Percentiles rank a stretch among this genome's conserved stretches.
Conservation (phyloP, 2,888 invertebrate species). For the Alviniconcha strummeri region DNA sequence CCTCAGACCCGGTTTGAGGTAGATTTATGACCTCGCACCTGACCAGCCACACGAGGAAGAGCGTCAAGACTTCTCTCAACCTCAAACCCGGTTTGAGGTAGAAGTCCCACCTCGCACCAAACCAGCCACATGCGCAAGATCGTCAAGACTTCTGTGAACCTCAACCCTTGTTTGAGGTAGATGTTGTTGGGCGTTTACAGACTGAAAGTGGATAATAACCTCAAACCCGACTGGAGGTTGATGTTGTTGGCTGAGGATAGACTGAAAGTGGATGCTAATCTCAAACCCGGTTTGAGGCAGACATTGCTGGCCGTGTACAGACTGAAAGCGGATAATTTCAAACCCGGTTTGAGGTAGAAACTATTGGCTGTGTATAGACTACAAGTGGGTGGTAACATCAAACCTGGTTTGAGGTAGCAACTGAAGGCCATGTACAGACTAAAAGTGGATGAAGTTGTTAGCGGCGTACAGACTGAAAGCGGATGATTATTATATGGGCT, state of each 20-base stretch:
- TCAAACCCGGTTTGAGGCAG: too few species aligned
- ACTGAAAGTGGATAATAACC: slow-evolving; percentile 49
- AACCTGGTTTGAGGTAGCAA: too few species aligned
- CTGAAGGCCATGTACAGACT: too few species aligned
- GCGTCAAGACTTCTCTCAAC: slow-evolving; percentile 51
- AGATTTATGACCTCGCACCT: slow-evolving; percentile 54
- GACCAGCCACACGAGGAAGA: slow-evolving; percentile 60
- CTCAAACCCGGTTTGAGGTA: slow-evolving; percentile 35
- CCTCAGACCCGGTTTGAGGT: slow-evolving; percentile 35
- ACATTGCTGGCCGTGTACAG: too few species aligned
- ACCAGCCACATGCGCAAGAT: slow-evolving; percentile 61
- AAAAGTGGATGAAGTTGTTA: too few species aligned
- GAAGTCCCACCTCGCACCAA: slow-evolving; percentile 54
- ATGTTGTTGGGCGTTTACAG: slow-evolving; percentile 59
- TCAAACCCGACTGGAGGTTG: slow-evolving; percentile 34
- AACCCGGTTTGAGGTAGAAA: too few species aligned
- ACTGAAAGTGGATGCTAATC: slow-evolving; percentile 56
- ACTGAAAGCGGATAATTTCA: too few species aligned
- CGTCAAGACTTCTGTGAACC: slow-evolving; percentile 50
- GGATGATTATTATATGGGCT: too few species aligned
- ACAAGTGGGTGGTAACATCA: too few species aligned
- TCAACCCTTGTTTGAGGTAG: slow-evolving; percentile 44
- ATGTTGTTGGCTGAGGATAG: slow-evolving; percentile 56
- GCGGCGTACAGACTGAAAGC: too few species aligned
- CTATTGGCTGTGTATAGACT: too few species aligned